These are phyloP conservation scores for Neelides folsomi DNA, from an alignment of 2,888 invertebrate genomes.

Conservation along the genomic window DNA sequence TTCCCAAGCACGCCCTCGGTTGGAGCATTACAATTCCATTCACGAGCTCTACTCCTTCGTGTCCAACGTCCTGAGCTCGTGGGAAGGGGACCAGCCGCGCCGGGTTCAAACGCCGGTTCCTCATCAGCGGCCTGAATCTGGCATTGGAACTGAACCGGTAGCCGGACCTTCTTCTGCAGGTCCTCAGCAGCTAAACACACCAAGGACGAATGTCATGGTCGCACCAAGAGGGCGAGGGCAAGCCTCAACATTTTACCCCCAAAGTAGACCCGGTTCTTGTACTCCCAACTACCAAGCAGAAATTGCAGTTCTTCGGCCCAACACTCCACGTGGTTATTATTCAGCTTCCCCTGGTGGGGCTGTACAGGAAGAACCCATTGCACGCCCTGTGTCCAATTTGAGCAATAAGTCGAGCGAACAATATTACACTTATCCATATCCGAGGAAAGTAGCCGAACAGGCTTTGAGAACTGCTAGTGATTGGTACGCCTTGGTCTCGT, in stretches of 20 bases:
- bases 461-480: conserved; percentile 29
- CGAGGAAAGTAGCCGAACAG: conserved; percentile 28
- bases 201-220: neutral
- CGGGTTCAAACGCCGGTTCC: too few relatives aligned
- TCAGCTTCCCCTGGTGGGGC: conserved; percentile 19
- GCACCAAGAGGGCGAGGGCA: conserved; percentile 2
- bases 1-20: conserved; percentile 8
- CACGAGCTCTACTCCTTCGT: conserved; percentile 33
- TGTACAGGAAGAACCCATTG: conserved; percentile 31
- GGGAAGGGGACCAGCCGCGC: conserved; percentile 12
- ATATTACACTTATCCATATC: conserved; percentile 32
- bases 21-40: conserved; percentile 33
- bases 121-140: too few relatives aligned
- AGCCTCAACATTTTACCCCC: conserved; percentile 11
- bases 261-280: conserved; percentile 13
- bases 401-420: conserved; percentile 33
- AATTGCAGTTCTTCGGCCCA: neutral
- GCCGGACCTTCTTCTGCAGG: neutral
- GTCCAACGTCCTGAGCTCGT: conserved; percentile 32
- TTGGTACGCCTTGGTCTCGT: conserved; percentile 31
- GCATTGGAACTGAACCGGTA: too few relatives aligned
- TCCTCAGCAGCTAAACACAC: too few relatives aligned
- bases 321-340: conserved; percentile 15
- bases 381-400: conserved; percentile 30
- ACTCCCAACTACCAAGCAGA: neutral